Percentiles rank a stretch among this genome's conserved stretches.
phyloP scores from a whole-genome alignment of 2,888 invertebrate genomes.

The Raillietiella orientalis region DNA sequence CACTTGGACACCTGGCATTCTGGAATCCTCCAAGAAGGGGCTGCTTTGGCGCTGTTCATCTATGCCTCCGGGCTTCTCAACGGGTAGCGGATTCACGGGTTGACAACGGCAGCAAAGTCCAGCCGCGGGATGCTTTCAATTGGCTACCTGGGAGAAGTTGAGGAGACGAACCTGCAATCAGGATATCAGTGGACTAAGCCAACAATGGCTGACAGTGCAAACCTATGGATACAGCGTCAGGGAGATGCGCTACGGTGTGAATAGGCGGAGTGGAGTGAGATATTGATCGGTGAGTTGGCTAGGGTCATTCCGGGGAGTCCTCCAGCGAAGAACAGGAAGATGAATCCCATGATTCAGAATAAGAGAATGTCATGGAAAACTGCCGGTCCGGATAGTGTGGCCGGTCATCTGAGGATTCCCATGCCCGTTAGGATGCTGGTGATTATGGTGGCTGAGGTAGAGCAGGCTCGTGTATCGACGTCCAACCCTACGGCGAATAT shows the following conservation, averaged over 20 bases:
- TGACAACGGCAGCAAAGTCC: too few species aligned
- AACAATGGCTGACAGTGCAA: slow-evolving; percentile 40
- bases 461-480: slow-evolving; percentile 48
- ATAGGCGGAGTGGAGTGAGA: slow-evolving; percentile 43
- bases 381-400: slow-evolving; percentile 28
- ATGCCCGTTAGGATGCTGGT: slow-evolving; percentile 56
- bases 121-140: too few species aligned
- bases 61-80: too few species aligned
- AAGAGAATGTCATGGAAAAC: slow-evolving; percentile 22
- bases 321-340: slow-evolving; percentile 39
- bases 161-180: too few species aligned
- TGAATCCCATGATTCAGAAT: slow-evolving; percentile 35
- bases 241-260: slow-evolving; percentile 53
- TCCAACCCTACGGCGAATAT: slow-evolving; percentile 59
- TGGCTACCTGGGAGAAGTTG: too few species aligned
- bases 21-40: too few species aligned
- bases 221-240: slow-evolving; percentile 44
- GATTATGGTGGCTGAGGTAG: slow-evolving; percentile 52
- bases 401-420: slow-evolving; percentile 47
- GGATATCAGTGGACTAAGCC: slow-evolving; percentile 36
- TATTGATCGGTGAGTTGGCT: slow-evolving; percentile 41
- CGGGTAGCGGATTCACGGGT: too few species aligned
- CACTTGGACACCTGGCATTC: too few species aligned
- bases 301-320: slow-evolving; percentile 26
- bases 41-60: too few species aligned